phyloP scores from a whole-genome alignment of 2,113 vertebrate species.

The Heterotilapia buettikoferi region DNA sequence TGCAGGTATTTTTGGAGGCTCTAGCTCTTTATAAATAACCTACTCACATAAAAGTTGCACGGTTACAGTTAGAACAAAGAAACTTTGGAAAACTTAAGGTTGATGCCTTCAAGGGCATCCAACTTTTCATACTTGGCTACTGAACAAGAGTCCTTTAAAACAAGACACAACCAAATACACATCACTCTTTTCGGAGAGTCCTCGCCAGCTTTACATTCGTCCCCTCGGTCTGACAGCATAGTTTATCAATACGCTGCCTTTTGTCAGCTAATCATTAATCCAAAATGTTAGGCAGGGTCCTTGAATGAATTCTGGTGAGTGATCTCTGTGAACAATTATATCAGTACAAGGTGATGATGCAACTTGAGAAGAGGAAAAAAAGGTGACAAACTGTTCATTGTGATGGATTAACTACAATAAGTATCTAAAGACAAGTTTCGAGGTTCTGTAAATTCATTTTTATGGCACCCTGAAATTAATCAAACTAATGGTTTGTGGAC shows the following conservation, averaged over 20 bases:
- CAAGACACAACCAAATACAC: neutral
- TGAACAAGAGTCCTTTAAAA: neutral
- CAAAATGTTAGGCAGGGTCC: neutral
- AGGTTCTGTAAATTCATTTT: slow-evolving; percentile 18
- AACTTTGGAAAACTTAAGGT: neutral
- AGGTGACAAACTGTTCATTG: neutral
- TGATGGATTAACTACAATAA: slow-evolving; percentile 17
- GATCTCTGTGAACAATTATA: neutral
- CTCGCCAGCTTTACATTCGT: neutral
- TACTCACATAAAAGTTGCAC: neutral
- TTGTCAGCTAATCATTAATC: neutral
- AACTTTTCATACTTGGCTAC: neutral
- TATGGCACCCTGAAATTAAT: slow-evolving; percentile 12
- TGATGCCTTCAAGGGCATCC: neutral
- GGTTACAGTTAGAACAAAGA: neutral
- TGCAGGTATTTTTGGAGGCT: neutral
- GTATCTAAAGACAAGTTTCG: neutral
- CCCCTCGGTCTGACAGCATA: neutral
- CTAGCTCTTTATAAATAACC: neutral
- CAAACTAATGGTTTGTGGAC: neutral
- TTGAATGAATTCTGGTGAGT: neutral
- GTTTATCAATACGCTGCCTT: neutral
- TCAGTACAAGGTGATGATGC: neutral
- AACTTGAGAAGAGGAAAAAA: neutral
- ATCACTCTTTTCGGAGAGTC: neutral